Evolutionary conservation across 2,888 invertebrate genomes (phyloP).

Genomic region (Drosophila prostipennis): DNA sequence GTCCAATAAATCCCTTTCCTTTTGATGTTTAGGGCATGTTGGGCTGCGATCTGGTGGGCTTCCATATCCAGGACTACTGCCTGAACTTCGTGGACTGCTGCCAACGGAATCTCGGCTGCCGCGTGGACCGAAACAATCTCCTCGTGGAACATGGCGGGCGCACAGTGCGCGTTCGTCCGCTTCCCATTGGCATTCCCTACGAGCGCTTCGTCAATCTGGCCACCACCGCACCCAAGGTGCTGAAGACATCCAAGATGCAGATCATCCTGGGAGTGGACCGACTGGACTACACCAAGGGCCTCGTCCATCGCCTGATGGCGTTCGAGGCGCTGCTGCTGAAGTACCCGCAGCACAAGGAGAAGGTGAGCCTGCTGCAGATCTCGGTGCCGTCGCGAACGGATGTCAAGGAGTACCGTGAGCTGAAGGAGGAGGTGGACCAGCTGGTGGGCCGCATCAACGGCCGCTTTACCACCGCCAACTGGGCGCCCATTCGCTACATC

Average conservation of each 20-base stretch:
- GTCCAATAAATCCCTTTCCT: not conserved
- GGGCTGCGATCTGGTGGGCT: constrained; percentile 96
- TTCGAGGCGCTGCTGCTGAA: constrained; percentile 92
- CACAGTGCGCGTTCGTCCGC: constrained; percentile 91
- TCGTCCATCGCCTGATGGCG: constrained; percentile 92
- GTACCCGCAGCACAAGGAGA: constrained; percentile 93
- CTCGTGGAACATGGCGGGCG: constrained; percentile 94
- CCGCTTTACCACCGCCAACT: constrained; percentile 94
- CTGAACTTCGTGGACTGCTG: constrained; percentile 96
- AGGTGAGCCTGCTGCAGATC: constrained; percentile 92
- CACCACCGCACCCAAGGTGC: constrained; percentile 88
- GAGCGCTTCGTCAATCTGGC: constrained; percentile 93
- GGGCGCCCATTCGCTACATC: constrained; percentile 95
- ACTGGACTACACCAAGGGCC: constrained; percentile 95
- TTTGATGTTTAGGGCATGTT: constrained; percentile 88
- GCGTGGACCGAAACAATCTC: constrained; percentile 94
- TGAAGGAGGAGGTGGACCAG: constrained; percentile 96
- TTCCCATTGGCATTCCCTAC: constrained; percentile 95
- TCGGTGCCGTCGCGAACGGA: constrained; percentile 95
- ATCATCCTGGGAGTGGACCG: constrained; percentile 95
- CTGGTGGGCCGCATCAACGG: constrained; percentile 94
- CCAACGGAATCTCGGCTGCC: constrained; percentile 93
- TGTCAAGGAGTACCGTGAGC: constrained; percentile 94
- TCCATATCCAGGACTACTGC: constrained; percentile 96
- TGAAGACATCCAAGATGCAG: constrained; percentile 89